These are phyloP conservation scores for Sitophilus oryzae DNA, from an alignment of 1,140 invertebrate species.

Conservation along the genomic window DNA sequence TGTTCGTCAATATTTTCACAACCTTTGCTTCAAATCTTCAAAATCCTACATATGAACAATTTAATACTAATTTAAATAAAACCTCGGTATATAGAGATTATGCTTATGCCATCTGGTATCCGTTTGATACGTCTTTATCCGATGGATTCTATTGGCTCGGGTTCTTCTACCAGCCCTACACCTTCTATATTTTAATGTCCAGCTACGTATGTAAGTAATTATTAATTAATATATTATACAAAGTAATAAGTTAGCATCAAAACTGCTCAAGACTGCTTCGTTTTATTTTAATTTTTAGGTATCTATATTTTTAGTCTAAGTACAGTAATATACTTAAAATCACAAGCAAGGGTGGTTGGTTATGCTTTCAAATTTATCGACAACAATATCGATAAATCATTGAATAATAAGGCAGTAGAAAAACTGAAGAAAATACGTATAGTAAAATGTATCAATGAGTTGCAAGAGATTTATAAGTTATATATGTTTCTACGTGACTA, in stretches of 20 bases:
- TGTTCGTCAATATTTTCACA: neutral
- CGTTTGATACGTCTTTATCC: neutral
- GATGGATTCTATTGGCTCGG: neutral
- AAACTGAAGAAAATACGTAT: constrained; percentile 15
- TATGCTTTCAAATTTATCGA: constrained; percentile 19
- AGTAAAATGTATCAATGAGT: constrained; percentile 19
- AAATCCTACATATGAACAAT: neutral
- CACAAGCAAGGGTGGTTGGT: constrained; percentile 2
- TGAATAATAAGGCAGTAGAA: neutral
- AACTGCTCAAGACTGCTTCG: neutral
- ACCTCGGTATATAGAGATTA: neutral
- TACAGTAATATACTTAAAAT: constrained; percentile 16
- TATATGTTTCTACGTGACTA: neutral
- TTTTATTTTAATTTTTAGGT: constrained; percentile 9
- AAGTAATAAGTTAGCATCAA: neutral
- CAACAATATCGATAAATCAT: constrained; percentile 4
- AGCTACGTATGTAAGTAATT: neutral
- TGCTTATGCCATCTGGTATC: neutral
- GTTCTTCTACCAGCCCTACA: neutral
- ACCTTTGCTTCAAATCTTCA: neutral
- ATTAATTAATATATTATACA: neutral
- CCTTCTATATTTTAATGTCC: neutral
- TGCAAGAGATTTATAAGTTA: constrained; percentile 22
- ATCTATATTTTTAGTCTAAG: constrained; percentile 1
- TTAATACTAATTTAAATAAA: neutral